Evolutionary conservation across 1,140 invertebrate species (phyloP).

Genomic region (Trypoxylus dichotomus): DNA sequence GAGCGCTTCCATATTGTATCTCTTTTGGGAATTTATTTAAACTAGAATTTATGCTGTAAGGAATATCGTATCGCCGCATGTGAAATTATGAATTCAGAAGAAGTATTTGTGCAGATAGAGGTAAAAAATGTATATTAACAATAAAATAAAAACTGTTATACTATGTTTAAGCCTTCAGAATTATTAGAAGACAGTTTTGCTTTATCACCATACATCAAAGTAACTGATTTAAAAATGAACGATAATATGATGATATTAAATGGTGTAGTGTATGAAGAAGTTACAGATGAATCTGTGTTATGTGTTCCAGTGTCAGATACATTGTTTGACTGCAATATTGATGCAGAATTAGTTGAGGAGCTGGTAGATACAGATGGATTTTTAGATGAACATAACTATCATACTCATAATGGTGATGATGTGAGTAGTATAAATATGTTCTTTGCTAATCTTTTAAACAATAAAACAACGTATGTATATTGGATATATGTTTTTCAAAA

Average conservation of each 20-base stretch:
- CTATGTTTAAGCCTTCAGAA: constrained; percentile 1
- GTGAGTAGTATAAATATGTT: constrained; percentile 6
- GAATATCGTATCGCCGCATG: too few species aligned
- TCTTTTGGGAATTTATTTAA: not conserved
- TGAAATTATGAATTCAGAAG: not conserved
- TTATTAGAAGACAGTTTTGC: constrained; percentile 18
- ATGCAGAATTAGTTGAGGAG: not conserved
- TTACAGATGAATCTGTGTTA: constrained; percentile 24
- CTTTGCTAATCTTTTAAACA: constrained; percentile 6
- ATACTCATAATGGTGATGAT: constrained; percentile 12
- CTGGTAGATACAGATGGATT: not conserved
- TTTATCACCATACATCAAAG: constrained; percentile 26
- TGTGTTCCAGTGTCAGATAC: constrained; percentile 27
- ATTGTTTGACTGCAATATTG: constrained; percentile 25
- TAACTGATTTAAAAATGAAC: constrained; percentile 19
- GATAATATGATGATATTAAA: constrained; percentile 21
- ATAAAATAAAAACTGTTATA: not conserved
- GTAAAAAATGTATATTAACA: not conserved
- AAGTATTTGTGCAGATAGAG: constrained; percentile 9
- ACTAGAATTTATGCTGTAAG: not conserved
- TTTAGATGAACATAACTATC: constrained; percentile 17
- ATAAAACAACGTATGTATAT: not conserved
- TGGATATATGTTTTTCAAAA: not conserved
- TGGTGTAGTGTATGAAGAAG: constrained; percentile 16
- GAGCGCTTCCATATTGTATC: not conserved